A percentile compares a stretch with the other conserved stretches of the same genome.
Conservation (phyloP, 2,888 invertebrate species). For the Ernsta delagoae region DNA sequence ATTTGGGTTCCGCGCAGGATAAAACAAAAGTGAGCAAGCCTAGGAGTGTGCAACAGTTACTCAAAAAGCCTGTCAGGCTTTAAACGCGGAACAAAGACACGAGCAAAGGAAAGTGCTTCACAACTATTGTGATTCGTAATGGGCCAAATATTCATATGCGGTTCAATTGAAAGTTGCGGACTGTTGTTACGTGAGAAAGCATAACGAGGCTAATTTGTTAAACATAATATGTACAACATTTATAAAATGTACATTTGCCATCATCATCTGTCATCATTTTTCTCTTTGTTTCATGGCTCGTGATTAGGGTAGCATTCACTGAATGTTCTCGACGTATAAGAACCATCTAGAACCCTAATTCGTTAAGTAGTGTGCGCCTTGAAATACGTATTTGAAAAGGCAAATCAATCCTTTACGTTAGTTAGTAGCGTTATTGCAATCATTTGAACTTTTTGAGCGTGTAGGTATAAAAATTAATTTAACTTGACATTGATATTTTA, state of each 20-base stretch:
- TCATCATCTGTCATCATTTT: too few species aligned
- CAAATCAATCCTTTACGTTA: not conserved
- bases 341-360: constrained; percentile 36
- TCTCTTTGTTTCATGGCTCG: not conserved
- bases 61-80: constrained; percentile 24
- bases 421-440: constrained; percentile 15
- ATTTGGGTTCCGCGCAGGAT: constrained; percentile 20
- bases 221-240: too few species aligned
- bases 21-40: constrained; percentile 30
- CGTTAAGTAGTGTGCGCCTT: constrained; percentile 31
- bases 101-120: not conserved
- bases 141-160: not conserved
- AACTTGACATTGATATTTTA: too few species aligned
- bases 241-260: not conserved
- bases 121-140: not conserved
- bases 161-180: not conserved
- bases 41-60: constrained; percentile 22
- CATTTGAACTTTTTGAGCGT: not conserved
- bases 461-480: too few species aligned
- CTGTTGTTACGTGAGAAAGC: not conserved
- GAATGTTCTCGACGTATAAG: constrained; percentile 22
- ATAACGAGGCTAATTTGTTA: not conserved
- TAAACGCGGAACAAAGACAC: not conserved
- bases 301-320: constrained; percentile 29
- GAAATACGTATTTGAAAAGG: constrained; percentile 30